Evolutionary conservation across 2,888 invertebrate species (phyloP).

Genomic region (Aethes cnicana): DNA sequence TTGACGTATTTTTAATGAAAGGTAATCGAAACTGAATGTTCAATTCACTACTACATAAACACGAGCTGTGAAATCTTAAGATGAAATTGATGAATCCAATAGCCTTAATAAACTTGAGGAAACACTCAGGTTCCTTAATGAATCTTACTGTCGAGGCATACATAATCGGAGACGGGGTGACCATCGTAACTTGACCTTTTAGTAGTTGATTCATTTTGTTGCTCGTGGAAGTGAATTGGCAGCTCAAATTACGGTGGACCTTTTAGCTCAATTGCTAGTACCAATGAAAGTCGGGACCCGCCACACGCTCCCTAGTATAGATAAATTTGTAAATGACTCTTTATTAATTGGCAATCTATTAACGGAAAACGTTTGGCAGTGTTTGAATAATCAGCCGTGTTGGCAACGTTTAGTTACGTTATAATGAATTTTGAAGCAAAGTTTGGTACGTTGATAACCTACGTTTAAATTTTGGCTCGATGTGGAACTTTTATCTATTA

Average conservation of each 20-base stretch:
- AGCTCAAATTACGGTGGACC: conserved; percentile 35
- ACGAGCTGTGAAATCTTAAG: too few species aligned
- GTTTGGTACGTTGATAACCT: too few species aligned
- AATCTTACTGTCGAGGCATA: conserved; percentile 20
- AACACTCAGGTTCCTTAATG: conserved; percentile 8
- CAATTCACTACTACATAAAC: too few species aligned
- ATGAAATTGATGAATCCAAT: not conserved
- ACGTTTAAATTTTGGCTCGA: not conserved
- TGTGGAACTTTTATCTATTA: too few species aligned
- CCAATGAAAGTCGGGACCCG: conserved; percentile 33
- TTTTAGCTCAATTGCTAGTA: conserved; percentile 45
- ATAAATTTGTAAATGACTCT: conserved; percentile 34
- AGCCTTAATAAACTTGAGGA: conserved; percentile 1
- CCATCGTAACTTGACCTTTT: conserved; percentile 11
- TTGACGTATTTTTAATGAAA: too few species aligned
- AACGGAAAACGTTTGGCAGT: conserved; percentile 9
- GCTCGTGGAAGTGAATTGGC: not conserved
- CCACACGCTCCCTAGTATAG: conserved; percentile 37
- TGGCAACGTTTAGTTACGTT: not conserved
- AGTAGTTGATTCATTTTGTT: not conserved
- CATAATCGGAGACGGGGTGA: conserved; percentile 16
- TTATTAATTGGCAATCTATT: conserved; percentile 29
- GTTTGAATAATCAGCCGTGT: conserved; percentile 3
- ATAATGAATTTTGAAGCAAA: not conserved
- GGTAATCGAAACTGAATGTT: too few species aligned